A percentile compares a stretch with the other conserved stretches of the same genome.
Conservation (phyloP, 2,113 vertebrate species). For the Percopsis transmontana region DNA sequence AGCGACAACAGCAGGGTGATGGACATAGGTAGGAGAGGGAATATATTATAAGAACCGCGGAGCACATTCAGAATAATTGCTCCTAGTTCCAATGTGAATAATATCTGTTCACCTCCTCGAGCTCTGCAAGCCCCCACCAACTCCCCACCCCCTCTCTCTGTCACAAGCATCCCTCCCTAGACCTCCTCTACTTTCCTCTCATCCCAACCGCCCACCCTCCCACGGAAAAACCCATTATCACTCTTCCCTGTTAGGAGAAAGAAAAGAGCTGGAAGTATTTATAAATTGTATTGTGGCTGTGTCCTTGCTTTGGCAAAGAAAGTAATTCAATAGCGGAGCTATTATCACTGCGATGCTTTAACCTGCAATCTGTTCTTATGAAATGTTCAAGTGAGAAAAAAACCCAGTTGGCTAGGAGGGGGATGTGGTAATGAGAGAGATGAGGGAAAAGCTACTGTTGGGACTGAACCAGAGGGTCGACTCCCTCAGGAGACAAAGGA, state of each 20-base stretch:
- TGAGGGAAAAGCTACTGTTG: neutral
- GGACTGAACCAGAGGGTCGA: slow-evolving; percentile 18
- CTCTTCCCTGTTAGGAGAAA: slow-evolving; percentile 24
- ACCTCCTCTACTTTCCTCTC: slow-evolving; percentile 20
- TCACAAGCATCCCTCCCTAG: slow-evolving; percentile 20
- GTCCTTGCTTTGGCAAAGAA: slow-evolving; percentile 32
- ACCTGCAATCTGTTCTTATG: slow-evolving; percentile 42
- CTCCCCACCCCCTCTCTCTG: slow-evolving; percentile 11
- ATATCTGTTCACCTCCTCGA: slow-evolving; percentile 32
- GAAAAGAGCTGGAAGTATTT: slow-evolving; percentile 46
- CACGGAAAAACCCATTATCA: slow-evolving; percentile 47
- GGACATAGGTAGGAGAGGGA: slow-evolving; percentile 18
- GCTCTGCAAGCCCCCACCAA: slow-evolving; percentile 13
- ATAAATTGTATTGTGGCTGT: slow-evolving; percentile 46
- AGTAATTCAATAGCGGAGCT: slow-evolving; percentile 40
- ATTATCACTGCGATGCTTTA: slow-evolving; percentile 39
- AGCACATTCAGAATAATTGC: slow-evolving; percentile 41
- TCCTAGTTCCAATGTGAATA: slow-evolving; percentile 18
- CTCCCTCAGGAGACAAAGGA: slow-evolving; percentile 33
- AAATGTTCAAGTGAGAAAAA: slow-evolving; percentile 32
- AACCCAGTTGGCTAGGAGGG: slow-evolving; percentile 17
- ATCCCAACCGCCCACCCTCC: slow-evolving; percentile 43
- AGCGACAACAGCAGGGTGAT: slow-evolving; percentile 9
- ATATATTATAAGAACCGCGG: slow-evolving; percentile 18
- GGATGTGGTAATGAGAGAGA: slow-evolving; percentile 16